These are phyloP conservation scores for Cantharis nigra DNA, from an alignment of 2,888 invertebrate genomes.

Conservation along the genomic window DNA sequence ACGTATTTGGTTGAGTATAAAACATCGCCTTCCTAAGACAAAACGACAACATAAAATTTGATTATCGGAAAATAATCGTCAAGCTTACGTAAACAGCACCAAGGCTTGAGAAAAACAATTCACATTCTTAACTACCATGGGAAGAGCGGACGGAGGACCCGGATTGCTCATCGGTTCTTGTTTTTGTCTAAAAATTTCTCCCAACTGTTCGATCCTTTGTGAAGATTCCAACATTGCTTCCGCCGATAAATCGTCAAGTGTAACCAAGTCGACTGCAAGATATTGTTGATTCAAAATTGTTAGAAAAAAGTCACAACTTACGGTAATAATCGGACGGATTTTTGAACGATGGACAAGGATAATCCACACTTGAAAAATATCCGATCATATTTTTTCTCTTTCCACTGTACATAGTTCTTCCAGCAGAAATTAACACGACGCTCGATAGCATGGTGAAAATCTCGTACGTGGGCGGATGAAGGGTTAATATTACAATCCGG, in stretches of 20 bases:
- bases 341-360: conserved; percentile 94
- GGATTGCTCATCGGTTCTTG: conserved; percentile 68
- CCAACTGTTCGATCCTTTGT: conserved; percentile 87
- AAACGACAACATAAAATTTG: background rate
- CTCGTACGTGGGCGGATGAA: conserved; percentile 94
- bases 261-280: conserved; percentile 85
- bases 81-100: conserved; percentile 66
- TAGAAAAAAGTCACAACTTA: conserved; percentile 59
- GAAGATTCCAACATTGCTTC: conserved; percentile 95
- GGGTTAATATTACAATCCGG: conserved; percentile 84
- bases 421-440: conserved; percentile 85
- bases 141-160: conserved; percentile 79
- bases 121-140: conserved; percentile 67
- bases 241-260: conserved; percentile 88
- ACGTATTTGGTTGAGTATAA: conserved; percentile 84
- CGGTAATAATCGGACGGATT: conserved; percentile 96
- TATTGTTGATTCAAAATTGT: conserved; percentile 6
- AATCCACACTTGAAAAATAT: conserved; percentile 85
- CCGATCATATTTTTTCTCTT: conserved; percentile 87
- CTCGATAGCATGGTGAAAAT: conserved; percentile 92
- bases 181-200: conserved; percentile 77
- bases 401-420: conserved; percentile 90
- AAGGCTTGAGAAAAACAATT: conserved; percentile 72
- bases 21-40: conserved; percentile 65
- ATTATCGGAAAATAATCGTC: background rate